Conservation (phyloP, 2,797 vertebrate species). For the Galago senegalensis region DNA sequence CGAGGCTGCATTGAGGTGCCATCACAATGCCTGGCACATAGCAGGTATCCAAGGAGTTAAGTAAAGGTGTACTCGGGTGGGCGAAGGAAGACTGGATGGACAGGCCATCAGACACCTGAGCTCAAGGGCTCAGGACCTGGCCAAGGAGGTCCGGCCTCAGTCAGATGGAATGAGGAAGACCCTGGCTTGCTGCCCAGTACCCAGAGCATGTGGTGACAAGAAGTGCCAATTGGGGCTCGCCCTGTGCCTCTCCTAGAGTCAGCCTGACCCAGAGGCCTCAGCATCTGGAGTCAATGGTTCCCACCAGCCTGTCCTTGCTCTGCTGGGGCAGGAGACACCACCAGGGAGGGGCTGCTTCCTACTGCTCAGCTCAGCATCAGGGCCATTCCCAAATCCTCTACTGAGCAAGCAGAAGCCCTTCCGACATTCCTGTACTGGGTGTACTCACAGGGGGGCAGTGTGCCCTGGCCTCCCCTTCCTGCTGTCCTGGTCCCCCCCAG, state of each 20-base stretch:
- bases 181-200: accelerated
- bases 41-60: not conserved
- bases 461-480: accelerated
- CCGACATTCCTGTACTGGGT: accelerated
- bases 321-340: not conserved
- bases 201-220: no score
- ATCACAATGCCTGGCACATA: accelerated
- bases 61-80: accelerated
- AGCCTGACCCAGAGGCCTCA: not conserved
- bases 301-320: not conserved
- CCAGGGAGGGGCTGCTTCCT: not conserved
- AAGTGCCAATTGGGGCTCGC: not conserved
- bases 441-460: accelerated
- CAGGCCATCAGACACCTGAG: accelerated
- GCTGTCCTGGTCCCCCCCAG: not conserved
- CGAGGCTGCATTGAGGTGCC: not conserved
- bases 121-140: not conserved
- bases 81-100: accelerated
- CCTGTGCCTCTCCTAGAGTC: not conserved
- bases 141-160: accelerated
- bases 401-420: not conserved
- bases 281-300: accelerated
- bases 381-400: not conserved
- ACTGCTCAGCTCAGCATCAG: not conserved
- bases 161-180: not conserved